Evolutionary conservation across 2,113 vertebrate genomes (phyloP), one percentile per base, ranked within the genome.

Genomic region (Dicaeum eximium): DNA sequence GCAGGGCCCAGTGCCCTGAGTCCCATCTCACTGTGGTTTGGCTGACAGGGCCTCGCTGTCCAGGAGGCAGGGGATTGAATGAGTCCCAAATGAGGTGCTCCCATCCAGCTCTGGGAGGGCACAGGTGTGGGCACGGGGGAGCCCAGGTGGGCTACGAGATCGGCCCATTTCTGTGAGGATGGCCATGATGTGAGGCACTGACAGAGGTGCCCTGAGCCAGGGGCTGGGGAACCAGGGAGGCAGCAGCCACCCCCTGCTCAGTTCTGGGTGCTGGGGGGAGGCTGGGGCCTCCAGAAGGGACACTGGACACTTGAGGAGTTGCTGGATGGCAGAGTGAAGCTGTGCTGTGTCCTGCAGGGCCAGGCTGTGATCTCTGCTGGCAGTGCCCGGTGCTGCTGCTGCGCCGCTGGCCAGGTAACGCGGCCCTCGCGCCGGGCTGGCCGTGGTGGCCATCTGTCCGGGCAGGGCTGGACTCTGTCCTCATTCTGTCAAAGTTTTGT

Each of bases 101-200:
- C 1, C 0, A 2, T 50, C 4, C 71, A 21, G 54, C 0, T 0
- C 56, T 0, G 8, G 42, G n/a, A 56, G 74, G 33, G 30, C 4
- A 2, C 1, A 2, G 38, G 3, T 57, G 57, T 8, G 8, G 79
- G 75, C 30, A 1, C 30, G 5, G 78, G 62, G 80, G 40, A 70
- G 42, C 51, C 0, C 8, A 7, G 73, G 50, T 25, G 16, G 38
- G 79, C 15, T n/a, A 7, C 15, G 42, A 64, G 72, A 25, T 92
- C 61, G 57, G 47, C 22, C 33, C 8, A 2, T 91, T 79, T 60
- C 89, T 56, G 35, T 45, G 56, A 25, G 1, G 0, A 19, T 47
- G 80, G 75, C 88, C 30, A 0, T 31, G 80, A 4, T 33, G 22
- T 51, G 11, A 61, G 77, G 8, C 17, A 5, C 47, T 2, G 6